Evolutionary conservation across 2,797 vertebrate species (phyloP).

Genomic region (Squalus acanthias): DNA sequence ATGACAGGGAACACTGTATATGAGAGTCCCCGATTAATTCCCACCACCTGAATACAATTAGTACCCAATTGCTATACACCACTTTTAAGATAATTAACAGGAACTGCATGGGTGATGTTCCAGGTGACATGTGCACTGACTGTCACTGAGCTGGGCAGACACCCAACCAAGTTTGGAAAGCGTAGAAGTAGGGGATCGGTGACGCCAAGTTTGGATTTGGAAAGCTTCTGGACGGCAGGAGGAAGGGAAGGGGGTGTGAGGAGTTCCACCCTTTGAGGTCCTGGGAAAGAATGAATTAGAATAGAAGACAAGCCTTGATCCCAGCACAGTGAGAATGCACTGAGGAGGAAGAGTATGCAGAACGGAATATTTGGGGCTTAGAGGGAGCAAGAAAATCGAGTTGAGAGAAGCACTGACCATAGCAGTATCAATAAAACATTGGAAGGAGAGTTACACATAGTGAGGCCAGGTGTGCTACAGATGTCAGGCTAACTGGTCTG

Average conservation of each 20-base stretch:
- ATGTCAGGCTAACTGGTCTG: too few species aligned
- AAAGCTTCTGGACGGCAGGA: neutral
- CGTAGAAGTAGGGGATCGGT: neutral
- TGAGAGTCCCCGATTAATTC: too few species aligned
- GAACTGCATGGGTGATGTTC: too few species aligned
- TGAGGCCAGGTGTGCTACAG: neutral
- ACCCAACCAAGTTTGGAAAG: neutral
- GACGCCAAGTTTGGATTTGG: neutral
- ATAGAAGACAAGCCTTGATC: neutral
- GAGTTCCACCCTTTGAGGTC: neutral
- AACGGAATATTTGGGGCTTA: neutral
- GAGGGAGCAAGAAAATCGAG: neutral
- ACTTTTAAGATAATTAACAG: too few species aligned
- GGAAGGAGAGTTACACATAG: neutral
- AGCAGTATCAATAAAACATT: too few species aligned
- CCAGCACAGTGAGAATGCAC: neutral
- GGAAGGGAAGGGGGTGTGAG: neutral
- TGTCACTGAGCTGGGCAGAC: neutral
- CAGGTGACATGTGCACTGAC: neutral
- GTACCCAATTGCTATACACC: too few species aligned
- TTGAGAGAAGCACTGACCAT: neutral
- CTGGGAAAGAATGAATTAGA: neutral
- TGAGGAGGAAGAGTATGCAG: neutral
- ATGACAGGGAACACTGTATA: too few species aligned
- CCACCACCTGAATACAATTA: too few species aligned